A percentile compares a stretch with the other conserved stretches of the same genome.
phyloP scores from a whole-genome alignment of 1,140 invertebrate genomes.

The Ganaspis sp. region DNA sequence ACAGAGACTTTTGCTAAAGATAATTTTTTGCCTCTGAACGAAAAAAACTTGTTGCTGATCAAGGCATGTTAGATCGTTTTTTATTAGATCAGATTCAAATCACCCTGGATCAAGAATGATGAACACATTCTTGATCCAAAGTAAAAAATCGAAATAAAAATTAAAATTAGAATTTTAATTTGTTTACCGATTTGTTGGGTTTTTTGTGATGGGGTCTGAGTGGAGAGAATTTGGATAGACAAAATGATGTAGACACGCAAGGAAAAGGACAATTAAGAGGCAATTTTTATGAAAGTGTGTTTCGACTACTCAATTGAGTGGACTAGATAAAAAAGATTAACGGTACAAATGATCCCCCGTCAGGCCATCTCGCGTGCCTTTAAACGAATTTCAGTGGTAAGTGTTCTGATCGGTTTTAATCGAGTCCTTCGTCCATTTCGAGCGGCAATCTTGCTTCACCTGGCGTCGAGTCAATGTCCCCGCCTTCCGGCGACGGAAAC shows the following conservation, averaged over 20 bases:
- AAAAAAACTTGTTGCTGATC: too few relatives aligned
- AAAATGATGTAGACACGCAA: not conserved
- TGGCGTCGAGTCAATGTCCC: conserved; percentile 26
- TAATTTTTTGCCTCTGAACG: too few relatives aligned
- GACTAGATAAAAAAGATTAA: not conserved
- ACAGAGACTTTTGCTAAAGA: too few relatives aligned
- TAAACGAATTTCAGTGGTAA: conserved; percentile 16
- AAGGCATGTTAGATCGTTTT: too few relatives aligned
- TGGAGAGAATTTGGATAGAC: not conserved
- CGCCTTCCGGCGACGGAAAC: conserved; percentile 29
- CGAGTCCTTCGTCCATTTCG: conserved; percentile 6
- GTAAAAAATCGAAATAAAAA: too few relatives aligned
- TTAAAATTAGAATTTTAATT: too few relatives aligned
- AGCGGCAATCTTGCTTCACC: conserved; percentile 24
- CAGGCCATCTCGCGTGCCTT: conserved; percentile 25
- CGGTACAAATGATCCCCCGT: conserved; percentile 11
- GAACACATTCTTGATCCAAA: too few relatives aligned
- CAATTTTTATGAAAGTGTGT: not conserved
- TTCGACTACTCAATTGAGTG: not conserved
- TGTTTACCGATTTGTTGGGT: not conserved
- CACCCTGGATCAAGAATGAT: too few relatives aligned
- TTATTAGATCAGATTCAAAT: too few relatives aligned
- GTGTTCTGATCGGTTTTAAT: conserved; percentile 22
- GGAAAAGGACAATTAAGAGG: conserved; percentile 12
- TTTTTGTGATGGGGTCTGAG: not conserved